phyloP scores from a whole-genome alignment of 2,888 invertebrate species.

The Parascotia fuliginaria region DNA sequence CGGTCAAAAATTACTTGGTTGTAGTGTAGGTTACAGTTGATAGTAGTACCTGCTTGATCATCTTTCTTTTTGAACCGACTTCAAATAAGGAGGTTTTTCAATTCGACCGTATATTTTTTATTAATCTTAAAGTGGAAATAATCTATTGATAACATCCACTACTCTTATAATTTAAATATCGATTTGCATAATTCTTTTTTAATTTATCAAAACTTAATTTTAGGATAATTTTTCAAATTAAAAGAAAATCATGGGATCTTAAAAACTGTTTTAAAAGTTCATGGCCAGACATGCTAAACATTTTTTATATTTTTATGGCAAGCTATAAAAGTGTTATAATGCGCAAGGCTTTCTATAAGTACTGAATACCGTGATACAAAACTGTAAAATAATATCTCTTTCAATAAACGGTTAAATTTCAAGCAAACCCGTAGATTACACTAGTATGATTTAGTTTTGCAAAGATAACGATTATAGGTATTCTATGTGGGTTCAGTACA shows the following conservation, averaged over 20 bases:
- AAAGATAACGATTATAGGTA: neutral
- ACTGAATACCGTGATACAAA: conserved; percentile 18
- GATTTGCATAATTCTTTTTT: too few relatives aligned
- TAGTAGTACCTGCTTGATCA: too few relatives aligned
- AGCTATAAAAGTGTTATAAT: neutral
- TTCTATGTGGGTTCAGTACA: conserved; percentile 52
- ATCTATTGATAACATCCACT: too few relatives aligned
- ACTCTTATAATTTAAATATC: too few relatives aligned
- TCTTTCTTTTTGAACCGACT: too few relatives aligned
- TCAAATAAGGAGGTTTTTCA: too few relatives aligned
- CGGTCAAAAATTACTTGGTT: too few relatives aligned
- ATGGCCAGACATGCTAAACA: neutral
- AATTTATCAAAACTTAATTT: too few relatives aligned
- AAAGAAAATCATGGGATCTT: neutral
- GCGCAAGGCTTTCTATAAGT: conserved; percentile 9
- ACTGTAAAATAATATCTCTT: conserved; percentile 11
- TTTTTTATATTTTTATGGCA: neutral
- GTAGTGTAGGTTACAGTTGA: too few relatives aligned
- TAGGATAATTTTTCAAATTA: too few relatives aligned
- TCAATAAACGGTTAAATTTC: neutral
- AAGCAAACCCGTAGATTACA: conserved; percentile 16
- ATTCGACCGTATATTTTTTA: too few relatives aligned
- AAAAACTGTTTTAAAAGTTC: neutral
- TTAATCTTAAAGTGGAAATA: too few relatives aligned
- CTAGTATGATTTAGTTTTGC: conserved; percentile 7